A percentile compares a stretch with the other conserved stretches of the same genome.
phyloP scores from a whole-genome alignment of 2,113 vertebrate genomes.

The Ascaphus truei region DNA sequence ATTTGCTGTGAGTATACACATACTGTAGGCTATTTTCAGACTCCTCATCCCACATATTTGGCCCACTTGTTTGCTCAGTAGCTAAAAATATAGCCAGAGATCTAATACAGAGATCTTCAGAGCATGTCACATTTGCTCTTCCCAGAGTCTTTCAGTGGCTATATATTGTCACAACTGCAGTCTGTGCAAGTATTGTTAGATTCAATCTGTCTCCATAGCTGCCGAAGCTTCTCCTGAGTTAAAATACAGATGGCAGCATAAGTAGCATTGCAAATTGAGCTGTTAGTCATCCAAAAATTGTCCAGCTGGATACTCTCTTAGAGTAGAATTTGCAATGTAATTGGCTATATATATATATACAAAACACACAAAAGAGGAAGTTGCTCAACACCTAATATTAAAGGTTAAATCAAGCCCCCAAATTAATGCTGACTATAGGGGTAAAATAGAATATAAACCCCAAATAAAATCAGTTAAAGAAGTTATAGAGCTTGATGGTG shows the following conservation, averaged over 20 bases:
- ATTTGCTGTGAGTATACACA: neutral
- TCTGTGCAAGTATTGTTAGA: neutral
- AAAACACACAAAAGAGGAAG: no score
- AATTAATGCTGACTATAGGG: no score
- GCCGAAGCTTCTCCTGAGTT: neutral
- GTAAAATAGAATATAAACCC: no score
- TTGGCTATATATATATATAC: conserved; percentile 14
- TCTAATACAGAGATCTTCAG: neutral
- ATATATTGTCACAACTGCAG: neutral
- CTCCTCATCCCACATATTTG: neutral
- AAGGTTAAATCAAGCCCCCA: no score
- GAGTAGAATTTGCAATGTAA: conserved; percentile 20
- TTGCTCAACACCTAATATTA: no score
- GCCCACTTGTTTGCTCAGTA: neutral
- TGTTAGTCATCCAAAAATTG: conserved; percentile 19
- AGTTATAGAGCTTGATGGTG: no score
- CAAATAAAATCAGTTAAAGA: no score
- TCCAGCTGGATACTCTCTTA: conserved; percentile 8
- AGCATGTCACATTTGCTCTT: neutral
- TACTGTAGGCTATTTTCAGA: neutral
- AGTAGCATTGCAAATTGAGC: conserved; percentile 18
- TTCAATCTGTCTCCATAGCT: conserved; percentile 24
- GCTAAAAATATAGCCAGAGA: neutral
- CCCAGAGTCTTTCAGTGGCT: neutral
- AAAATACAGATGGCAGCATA: conserved; percentile 24